Conservation (phyloP, 2,797 vertebrate genomes). For the Dermochelys coriacea region DNA sequence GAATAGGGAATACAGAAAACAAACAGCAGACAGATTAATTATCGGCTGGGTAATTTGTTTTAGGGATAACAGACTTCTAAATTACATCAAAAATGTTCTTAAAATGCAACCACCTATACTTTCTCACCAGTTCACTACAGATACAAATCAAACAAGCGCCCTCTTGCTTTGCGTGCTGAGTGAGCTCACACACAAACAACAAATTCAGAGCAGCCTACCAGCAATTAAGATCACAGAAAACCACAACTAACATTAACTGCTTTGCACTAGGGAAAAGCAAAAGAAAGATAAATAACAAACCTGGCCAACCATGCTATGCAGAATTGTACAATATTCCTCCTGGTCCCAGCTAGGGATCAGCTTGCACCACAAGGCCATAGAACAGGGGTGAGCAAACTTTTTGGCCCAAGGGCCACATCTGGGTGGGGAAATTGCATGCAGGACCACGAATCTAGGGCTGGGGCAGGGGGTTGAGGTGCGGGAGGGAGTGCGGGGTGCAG, state of each 20-base stretch:
- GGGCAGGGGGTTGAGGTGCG: no score
- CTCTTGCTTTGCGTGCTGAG: neutral
- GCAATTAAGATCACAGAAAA: neutral
- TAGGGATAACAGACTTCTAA: fast-evolving
- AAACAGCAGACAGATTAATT: neutral
- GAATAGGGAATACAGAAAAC: neutral
- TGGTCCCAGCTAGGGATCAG: neutral
- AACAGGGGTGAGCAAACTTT: no score
- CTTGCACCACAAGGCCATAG: neutral
- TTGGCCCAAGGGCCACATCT: no score
- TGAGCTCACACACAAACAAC: neutral
- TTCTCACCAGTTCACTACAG: neutral
- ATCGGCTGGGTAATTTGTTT: neutral
- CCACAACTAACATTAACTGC: fast-evolving
- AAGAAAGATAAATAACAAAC: fast-evolving
- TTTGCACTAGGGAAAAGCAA: fast-evolving
- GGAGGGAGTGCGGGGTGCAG: no score
- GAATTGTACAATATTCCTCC: neutral
- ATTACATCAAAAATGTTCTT: neutral
- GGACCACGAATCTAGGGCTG: no score
- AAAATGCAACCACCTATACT: fast-evolving
- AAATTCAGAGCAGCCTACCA: neutral
- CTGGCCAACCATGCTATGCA: fast-evolving
- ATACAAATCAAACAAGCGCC: neutral
- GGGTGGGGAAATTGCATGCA: no score